These are phyloP conservation scores for Notarius lentiginosus DNA, from an alignment of 2,113 vertebrate species.

Conservation along the genomic window DNA sequence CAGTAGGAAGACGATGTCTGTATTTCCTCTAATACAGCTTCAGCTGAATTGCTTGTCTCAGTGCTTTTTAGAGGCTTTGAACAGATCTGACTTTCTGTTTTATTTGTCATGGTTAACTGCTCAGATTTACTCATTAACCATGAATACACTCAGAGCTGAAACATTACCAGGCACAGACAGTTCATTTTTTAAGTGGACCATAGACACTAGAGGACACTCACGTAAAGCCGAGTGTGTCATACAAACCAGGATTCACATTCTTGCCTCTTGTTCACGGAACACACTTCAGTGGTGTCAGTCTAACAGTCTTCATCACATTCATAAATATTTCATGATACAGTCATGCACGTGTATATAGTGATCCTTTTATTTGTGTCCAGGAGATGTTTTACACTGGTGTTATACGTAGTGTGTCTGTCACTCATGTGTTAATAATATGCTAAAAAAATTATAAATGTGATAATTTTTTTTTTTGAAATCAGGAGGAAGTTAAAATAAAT, in stretches of 20 bases:
- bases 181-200: constrained; percentile 1
- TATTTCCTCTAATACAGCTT: constrained; percentile 7
- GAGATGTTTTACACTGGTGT: neutral
- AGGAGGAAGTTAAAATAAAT: neutral
- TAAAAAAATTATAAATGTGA: neutral
- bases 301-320: constrained; percentile 17
- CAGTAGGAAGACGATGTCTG: neutral
- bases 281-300: neutral
- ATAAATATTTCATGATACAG: constrained; percentile 25
- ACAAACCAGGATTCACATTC: neutral
- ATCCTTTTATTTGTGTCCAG: neutral
- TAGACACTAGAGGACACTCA: constrained; percentile 16
- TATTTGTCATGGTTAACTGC: constrained; percentile 1
- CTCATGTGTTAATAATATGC: constrained; percentile 4
- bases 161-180: constrained; percentile 27
- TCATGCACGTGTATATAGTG: constrained; percentile 4
- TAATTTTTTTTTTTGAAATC: too few species aligned
- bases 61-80: constrained; percentile 12
- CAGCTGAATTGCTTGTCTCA: constrained; percentile 5
- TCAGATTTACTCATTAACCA: constrained; percentile 4
- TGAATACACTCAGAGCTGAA: constrained; percentile 14
- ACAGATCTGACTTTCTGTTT: neutral
- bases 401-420: neutral
- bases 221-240: constrained; percentile 21
- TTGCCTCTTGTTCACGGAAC: constrained; percentile 13